Conservation (phyloP, 2,797 vertebrate genomes). For the Muraenolepis orangiensis region DNA sequence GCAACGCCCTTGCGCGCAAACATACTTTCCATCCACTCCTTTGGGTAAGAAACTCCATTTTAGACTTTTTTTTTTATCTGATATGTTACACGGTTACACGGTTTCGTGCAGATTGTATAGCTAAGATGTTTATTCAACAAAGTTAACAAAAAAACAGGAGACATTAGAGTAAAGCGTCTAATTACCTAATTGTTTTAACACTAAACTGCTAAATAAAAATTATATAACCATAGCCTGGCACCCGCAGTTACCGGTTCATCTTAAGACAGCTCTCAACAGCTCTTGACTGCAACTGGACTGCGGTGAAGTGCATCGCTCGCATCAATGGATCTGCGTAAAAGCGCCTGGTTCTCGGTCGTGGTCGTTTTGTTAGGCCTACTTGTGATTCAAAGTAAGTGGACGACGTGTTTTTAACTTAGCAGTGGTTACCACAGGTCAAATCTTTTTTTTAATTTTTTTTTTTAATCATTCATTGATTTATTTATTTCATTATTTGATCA, state of each 20-base stretch:
- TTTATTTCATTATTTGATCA: constrained; percentile 46
- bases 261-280: constrained; percentile 10
- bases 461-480: too few relatives aligned
- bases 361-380: constrained; percentile 40
- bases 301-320: constrained; percentile 51
- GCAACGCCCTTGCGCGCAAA: neutral
- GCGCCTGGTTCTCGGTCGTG: constrained; percentile 44
- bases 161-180: neutral
- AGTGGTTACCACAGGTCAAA: neutral
- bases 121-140: neutral
- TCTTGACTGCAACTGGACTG: constrained; percentile 38
- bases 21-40: constrained; percentile 13
- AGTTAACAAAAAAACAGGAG: neutral
- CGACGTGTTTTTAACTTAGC: neutral
- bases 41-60: constrained; percentile 38
- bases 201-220: neutral
- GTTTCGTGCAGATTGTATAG: neutral
- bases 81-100: neutral
- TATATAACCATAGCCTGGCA: neutral
- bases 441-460: neutral
- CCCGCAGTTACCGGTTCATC: neutral
- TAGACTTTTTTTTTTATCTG: neutral
- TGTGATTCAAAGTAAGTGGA: constrained; percentile 56
- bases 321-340: constrained; percentile 72
- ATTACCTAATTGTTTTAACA: neutral